Percentiles rank a stretch among this genome's conserved stretches.
These are phyloP conservation scores for Camponotus fellah DNA, from an alignment of 2,888 invertebrate genomes.

Conservation along the genomic window DNA sequence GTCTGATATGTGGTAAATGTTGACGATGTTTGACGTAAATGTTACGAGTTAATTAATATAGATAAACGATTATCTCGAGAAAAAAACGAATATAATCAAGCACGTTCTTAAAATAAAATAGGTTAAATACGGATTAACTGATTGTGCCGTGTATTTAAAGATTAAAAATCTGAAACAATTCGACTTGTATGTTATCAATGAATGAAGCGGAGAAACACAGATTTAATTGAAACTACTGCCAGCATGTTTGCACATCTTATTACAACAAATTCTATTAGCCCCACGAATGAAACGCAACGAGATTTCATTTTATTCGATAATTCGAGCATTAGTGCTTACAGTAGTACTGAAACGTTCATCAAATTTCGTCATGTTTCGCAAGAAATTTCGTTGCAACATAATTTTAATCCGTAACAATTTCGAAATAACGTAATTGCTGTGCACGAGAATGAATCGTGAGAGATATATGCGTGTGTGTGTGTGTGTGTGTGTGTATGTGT, in stretches of 20 bases:
- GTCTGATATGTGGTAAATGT: slow-evolving; percentile 22
- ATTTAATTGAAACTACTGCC: slow-evolving; percentile 21
- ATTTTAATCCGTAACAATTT: background rate
- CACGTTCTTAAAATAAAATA: slow-evolving; percentile 12
- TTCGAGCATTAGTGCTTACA: slow-evolving; percentile 4
- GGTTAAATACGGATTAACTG: background rate
- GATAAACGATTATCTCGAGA: slow-evolving; percentile 19
- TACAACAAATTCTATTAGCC: background rate
- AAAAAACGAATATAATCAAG: background rate
- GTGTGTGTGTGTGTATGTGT: no score
- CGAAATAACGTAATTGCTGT: background rate
- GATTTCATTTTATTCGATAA: background rate
- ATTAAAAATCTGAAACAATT: background rate
- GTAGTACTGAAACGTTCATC: slow-evolving; percentile 16
- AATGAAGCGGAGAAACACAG: background rate
- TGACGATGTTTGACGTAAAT: slow-evolving; percentile 16
- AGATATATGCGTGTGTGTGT: background rate
- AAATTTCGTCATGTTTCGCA: background rate
- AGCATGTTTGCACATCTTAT: background rate
- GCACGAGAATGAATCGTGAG: background rate
- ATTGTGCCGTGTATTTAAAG: background rate
- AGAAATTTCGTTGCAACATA: background rate
- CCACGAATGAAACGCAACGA: background rate
- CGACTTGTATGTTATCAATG: background rate
- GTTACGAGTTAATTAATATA: slow-evolving; percentile 32